phyloP scores from a whole-genome alignment of 2,113 vertebrate species.

The Microtus montanus region DNA sequence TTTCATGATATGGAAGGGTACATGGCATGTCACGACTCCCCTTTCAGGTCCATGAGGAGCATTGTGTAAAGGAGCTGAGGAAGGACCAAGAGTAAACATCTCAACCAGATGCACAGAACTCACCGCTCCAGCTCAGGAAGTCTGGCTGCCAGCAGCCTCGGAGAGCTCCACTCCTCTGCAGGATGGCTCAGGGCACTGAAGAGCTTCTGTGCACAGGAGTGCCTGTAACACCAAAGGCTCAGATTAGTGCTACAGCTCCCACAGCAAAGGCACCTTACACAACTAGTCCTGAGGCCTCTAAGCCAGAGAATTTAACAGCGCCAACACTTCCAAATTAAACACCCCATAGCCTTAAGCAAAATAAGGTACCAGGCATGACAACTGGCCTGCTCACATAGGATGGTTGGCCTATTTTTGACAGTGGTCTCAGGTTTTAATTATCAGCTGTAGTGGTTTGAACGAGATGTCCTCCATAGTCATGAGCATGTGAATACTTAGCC shows the following conservation, averaged over 20 bases:
- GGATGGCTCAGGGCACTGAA: conserved; percentile 86
- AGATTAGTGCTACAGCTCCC: conserved; percentile 4
- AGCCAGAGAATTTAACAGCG: background rate
- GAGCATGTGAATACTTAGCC: background rate
- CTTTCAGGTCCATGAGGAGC: conserved; percentile 28
- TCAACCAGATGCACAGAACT: conserved; percentile 63
- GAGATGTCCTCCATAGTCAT: background rate
- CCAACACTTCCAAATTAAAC: background rate
- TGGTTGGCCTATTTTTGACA: background rate
- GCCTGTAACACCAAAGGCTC: conserved; percentile 82
- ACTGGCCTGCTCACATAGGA: background rate
- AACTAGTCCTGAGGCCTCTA: background rate
- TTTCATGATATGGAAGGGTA: conserved; percentile 38
- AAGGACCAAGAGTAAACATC: conserved; percentile 11
- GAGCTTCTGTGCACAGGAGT: conserved; percentile 89
- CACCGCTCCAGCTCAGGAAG: conserved; percentile 92
- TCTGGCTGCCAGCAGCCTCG: conserved; percentile 86
- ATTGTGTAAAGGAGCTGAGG: conserved; percentile 7
- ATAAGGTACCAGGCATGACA: background rate
- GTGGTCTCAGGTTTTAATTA: conserved; percentile 20
- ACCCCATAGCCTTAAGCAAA: conserved; percentile 41
- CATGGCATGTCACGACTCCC: background rate
- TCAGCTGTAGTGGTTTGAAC: background rate
- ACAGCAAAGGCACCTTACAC: background rate
- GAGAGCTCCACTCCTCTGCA: conserved; percentile 85